Base-by-base conservation (phyloP, 2,888 invertebrate species). In the Hydraecia micacea region DNA sequence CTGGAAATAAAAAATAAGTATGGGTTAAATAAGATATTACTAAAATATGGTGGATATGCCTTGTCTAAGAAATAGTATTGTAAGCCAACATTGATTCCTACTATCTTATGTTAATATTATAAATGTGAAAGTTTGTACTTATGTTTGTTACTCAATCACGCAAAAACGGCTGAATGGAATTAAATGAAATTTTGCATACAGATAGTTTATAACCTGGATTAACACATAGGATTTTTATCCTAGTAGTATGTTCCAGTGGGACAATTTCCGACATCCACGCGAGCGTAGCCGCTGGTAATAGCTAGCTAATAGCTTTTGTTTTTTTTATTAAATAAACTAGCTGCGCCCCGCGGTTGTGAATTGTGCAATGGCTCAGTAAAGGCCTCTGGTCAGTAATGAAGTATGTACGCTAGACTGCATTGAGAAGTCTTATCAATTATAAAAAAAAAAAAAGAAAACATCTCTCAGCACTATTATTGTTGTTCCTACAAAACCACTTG, bases 1-100 rank as follows among this genome's bases (percentile, higher is more conserved):
- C 99, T 99, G 97, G 60, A 97, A 95, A 77, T 52, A 87, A 86
- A 75, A 65, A 73, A 79, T 67, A 63, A 70, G 18, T 32, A 55
- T 55, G 9, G 21, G 7, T 81, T 80, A 80, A 80, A 0, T 58
- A 28, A 42, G 6, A 68, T 2, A 28, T 13, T 36, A 32, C 6
- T n/a, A 39, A 49, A 46, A 13, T 25, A 42, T 18, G 2, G 18
- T 32, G 21, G 21, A n/a, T 13, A 18, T n/a, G 28, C 32, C 15
- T n/a, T 73, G 3, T 46, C 6, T 49, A 46, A 36, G n/a, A n/a
- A 55, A 55, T n/a, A 55, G 4, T 55, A 55, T 55, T 9, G 21
- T 25, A 25, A 55, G 55, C 25, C 25, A 55, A 55, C 0, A 11
- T 25, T 55, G 25, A 55, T 55, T 52, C 55, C 55, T 55, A 55